phyloP scores from a whole-genome alignment of 1,140 invertebrate species.

The Penaeus indicus region DNA sequence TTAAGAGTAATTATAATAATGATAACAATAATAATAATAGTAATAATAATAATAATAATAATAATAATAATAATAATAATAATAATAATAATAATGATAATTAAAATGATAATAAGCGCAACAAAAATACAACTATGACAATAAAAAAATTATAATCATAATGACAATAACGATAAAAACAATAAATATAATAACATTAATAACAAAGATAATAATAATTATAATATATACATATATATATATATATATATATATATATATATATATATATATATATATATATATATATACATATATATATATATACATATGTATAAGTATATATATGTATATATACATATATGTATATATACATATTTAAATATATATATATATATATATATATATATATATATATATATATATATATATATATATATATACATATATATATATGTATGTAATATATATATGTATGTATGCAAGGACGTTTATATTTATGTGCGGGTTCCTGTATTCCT shows the following conservation, averaged over 20 bases:
- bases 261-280: conserved; percentile 13
- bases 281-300: conserved; percentile 3
- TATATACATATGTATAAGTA: background rate
- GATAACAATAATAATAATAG: too few species aligned
- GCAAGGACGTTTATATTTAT: background rate
- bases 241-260: conserved; percentile 11
- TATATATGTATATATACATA: conserved; percentile 1
- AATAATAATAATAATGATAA: too few species aligned
- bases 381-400: background rate
- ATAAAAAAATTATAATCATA: too few species aligned
- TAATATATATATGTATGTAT: background rate
- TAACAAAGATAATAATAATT: too few species aligned
- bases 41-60: too few species aligned
- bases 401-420: conserved; percentile 23
- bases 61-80: too few species aligned
- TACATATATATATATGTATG: background rate
- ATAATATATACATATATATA: conserved; percentile 6
- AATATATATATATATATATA: conserved; percentile 18
- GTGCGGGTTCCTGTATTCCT: too few species aligned
- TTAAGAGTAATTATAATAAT: too few species aligned
- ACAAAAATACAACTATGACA: too few species aligned
- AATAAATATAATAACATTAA: too few species aligned
- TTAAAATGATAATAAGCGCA: too few species aligned
- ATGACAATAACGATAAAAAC: too few species aligned
- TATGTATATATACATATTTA: conserved; percentile 9